Evolutionary conservation across 2,113 vertebrate genomes (phyloP).

Genomic region (Psittacus erithacus): DNA sequence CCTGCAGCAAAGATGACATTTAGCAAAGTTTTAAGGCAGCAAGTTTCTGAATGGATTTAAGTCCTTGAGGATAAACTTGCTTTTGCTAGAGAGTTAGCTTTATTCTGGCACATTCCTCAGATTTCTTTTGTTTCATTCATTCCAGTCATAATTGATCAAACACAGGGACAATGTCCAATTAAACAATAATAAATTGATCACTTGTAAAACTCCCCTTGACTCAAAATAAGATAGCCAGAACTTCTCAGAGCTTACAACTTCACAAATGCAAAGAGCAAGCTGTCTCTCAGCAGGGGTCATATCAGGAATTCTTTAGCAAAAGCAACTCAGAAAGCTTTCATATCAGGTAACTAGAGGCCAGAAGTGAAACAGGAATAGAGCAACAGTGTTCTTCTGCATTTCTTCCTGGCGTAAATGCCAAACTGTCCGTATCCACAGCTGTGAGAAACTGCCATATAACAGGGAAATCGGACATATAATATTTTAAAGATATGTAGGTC

Average conservation of each 20-base stretch:
- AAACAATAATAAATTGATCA: background rate
- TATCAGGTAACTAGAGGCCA: background rate
- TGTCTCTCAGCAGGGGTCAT: background rate
- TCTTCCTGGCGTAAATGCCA: background rate
- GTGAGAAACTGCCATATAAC: background rate
- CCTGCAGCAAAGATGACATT: background rate
- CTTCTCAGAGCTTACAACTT: background rate
- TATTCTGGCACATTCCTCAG: background rate
- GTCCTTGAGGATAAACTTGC: background rate
- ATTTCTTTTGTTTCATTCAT: background rate
- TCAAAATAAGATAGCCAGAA: background rate
- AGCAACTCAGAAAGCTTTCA: background rate
- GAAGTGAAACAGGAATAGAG: background rate
- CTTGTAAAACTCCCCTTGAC: background rate
- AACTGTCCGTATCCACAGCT: background rate
- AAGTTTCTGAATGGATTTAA: background rate
- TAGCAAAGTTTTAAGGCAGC: background rate
- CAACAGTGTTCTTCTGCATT: background rate
- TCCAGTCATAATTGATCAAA: background rate
- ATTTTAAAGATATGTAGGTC: slow-evolving; percentile 17
- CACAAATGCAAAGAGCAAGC: background rate
- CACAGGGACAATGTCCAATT: background rate
- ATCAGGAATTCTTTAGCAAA: background rate
- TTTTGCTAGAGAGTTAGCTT: background rate
- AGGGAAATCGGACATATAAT: background rate